Evolutionary conservation across 35 echinoderm and acorn worm species (phyloP).

Genomic region (Ophioderma brevispina): DNA sequence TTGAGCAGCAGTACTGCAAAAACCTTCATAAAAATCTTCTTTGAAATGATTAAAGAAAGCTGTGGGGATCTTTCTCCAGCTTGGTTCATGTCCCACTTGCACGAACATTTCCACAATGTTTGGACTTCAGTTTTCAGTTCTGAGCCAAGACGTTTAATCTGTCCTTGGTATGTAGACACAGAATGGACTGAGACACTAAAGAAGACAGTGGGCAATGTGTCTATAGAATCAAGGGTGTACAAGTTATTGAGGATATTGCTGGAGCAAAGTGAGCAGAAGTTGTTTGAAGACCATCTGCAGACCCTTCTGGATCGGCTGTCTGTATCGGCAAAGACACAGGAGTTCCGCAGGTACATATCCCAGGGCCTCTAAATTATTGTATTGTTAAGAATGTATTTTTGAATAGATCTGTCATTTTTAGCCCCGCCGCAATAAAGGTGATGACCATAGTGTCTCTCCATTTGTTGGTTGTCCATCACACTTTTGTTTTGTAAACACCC

Average conservation of each 20-base stretch:
- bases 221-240: slow-evolving; percentile 7
- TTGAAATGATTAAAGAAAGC: background rate
- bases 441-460: too few relatives aligned
- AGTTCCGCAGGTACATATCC: background rate
- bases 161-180: slow-evolving; percentile 18
- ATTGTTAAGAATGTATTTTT: too few relatives aligned
- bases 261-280: slow-evolving; percentile 22
- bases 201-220: background rate
- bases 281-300: slow-evolving; percentile 23
- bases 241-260: background rate
- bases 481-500: too few relatives aligned
- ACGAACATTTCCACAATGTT: background rate
- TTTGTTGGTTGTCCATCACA: too few relatives aligned
- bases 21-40: slow-evolving; percentile 10
- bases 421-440: too few relatives aligned
- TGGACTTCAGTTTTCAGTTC: background rate
- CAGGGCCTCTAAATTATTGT: too few relatives aligned
- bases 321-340: background rate
- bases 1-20: slow-evolving; percentile 13
- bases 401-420: too few relatives aligned
- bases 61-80: background rate
- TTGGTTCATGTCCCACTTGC: slow-evolving; percentile 13
- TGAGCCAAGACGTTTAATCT: background rate
- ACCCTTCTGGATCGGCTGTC: slow-evolving; percentile 12
- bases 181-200: slow-evolving; percentile 16